Conservation (phyloP, 2,888 invertebrate genomes). For the Anticlea derivata region DNA sequence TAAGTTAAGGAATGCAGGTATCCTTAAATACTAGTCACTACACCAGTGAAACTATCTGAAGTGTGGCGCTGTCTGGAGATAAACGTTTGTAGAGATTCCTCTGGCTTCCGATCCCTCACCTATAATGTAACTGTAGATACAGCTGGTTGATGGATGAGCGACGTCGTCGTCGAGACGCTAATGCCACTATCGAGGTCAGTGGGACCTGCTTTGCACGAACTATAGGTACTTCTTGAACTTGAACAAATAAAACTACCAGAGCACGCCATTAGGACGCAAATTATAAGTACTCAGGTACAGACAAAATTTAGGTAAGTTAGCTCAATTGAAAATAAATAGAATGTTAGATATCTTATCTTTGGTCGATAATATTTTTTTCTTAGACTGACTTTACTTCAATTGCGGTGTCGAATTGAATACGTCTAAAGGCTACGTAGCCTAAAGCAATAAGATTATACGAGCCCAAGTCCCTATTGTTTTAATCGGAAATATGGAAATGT, state of each 20-base stretch:
- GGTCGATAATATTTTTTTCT: too few species aligned
- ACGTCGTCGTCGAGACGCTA: constrained; percentile 57
- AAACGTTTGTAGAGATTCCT: constrained; percentile 1
- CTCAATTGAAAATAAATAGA: constrained; percentile 41
- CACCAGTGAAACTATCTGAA: constrained; percentile 4
- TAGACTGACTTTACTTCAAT: too few species aligned
- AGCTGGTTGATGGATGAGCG: constrained; percentile 51
- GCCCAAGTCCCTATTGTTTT: constrained; percentile 38
- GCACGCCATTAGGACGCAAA: constrained; percentile 46
- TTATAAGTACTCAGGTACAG: too few species aligned
- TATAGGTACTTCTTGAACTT: constrained; percentile 52
- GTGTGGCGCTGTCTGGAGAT: neutral
- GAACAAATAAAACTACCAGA: constrained; percentile 52
- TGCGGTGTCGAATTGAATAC: too few species aligned
- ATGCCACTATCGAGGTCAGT: constrained; percentile 67
- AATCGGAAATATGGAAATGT: constrained; percentile 31
- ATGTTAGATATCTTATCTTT: constrained; percentile 22
- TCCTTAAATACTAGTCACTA: too few species aligned
- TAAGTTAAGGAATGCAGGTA: too few species aligned
- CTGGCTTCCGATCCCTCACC: constrained; percentile 11
- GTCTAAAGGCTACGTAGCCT: too few species aligned
- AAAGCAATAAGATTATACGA: constrained; percentile 23
- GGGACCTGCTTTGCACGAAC: constrained; percentile 50
- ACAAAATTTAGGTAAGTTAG: constrained; percentile 44
- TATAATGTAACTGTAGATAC: constrained; percentile 50